Evolutionary conservation across 2,797 vertebrate genomes (phyloP), one percentile per base, ranked within the genome.

Genomic region (Buphagus erythrorhynchus): DNA sequence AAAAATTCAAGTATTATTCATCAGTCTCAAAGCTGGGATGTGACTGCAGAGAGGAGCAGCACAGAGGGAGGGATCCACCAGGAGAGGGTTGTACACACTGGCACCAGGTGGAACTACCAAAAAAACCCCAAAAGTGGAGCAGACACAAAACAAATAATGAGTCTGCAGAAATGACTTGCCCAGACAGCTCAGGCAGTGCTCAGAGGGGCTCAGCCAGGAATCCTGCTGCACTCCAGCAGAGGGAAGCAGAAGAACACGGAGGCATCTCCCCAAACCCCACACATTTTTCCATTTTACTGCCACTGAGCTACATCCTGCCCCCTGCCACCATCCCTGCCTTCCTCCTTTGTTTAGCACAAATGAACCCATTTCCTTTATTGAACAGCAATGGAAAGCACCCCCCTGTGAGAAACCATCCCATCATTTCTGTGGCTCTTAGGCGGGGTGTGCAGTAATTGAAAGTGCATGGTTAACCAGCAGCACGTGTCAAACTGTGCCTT

Each of bases 181-280:
- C 77, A 35, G 43, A 3, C 19, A 33, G 75, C 65, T 33, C 17
- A 5, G 66, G 38, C 7, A 19, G 31, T 19, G 54, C 42, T 58
- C 4, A 2, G 28, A 36, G 42, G 36, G 33, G 17, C 1, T 57
- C 3, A 13, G 65, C 54, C 73, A 77, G 46, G 86, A 86, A 78
- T 86, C 89, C 95, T 77, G 79, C 66, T 1, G 19, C 35, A 12
- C 38, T 92, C 97, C 97, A 94, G 97, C 95, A 97, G 97, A 95
- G 97, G 97, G 97, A 97, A 93, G 87, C 54, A 97, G 92, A 94
- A 93, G 57, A 92, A 95, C 96, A 66, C 21, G 1, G 33, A 91
- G 80, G 74, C 54, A 76, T 51, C 57, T 36, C 69, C 19, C 40
- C 61, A 29, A 72, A 75, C 0, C 2, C 61, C 42, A 4, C 11